Conservation (phyloP, 1,140 invertebrate species). For the Ectropis grisescens region DNA sequence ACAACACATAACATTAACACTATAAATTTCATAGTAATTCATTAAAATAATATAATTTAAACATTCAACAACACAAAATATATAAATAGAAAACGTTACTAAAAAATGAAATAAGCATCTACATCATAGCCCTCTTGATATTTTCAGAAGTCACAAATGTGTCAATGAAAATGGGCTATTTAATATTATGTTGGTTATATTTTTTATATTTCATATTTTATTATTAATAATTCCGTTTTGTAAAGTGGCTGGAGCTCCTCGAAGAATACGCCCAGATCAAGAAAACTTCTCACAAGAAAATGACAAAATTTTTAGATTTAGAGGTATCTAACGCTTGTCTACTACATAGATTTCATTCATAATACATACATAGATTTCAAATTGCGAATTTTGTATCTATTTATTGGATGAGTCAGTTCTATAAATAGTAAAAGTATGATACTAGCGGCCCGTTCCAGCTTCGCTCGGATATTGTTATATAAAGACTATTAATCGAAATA, state of each 20-base stretch:
- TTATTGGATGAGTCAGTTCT: too few species aligned
- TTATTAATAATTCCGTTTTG: slow-evolving; percentile 15
- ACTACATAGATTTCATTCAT: not conserved
- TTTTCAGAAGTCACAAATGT: slow-evolving; percentile 2
- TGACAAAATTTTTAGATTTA: not conserved
- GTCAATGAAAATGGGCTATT: slow-evolving; percentile 24
- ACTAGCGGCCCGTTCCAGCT: too few species aligned
- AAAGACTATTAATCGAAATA: too few species aligned
- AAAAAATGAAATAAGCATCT: slow-evolving; percentile 4
- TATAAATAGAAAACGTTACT: slow-evolving; percentile 11
- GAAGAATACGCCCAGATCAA: not conserved
- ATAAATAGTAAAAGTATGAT: too few species aligned
- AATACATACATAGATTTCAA: too few species aligned
- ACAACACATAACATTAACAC: slow-evolving; percentile 22
- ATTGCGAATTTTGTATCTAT: too few species aligned
- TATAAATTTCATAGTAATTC: slow-evolving; percentile 33
- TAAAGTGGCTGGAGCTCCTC: slow-evolving; percentile 10
- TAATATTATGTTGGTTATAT: slow-evolving; percentile 39
- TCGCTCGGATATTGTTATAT: too few species aligned
- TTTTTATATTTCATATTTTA: slow-evolving; percentile 34
- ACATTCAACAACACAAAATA: slow-evolving; percentile 13
- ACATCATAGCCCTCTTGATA: slow-evolving; percentile 15
- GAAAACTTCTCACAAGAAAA: not conserved
- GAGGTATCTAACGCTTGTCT: not conserved
- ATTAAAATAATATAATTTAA: slow-evolving; percentile 25